Conservation (phyloP, 2,113 vertebrate species). For the Amazona vittata region DNA sequence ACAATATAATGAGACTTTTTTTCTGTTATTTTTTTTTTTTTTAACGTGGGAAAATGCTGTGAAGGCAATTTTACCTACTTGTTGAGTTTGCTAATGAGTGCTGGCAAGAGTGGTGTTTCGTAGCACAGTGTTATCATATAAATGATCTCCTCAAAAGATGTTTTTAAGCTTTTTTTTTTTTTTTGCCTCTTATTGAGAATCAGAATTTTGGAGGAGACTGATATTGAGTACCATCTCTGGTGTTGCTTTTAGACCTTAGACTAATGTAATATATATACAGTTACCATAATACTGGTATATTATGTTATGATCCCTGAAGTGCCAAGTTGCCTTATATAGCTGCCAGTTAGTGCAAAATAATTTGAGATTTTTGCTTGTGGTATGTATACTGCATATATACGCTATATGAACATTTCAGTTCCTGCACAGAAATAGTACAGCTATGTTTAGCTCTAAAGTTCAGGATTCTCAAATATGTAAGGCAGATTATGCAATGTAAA, state of each 20-base stretch:
- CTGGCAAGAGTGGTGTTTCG: neutral
- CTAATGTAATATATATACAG: neutral
- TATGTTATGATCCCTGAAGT: neutral
- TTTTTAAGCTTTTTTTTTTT: neutral
- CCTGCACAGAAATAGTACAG: neutral
- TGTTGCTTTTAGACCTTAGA: neutral
- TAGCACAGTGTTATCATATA: neutral
- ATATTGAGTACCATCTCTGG: neutral
- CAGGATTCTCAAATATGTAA: neutral
- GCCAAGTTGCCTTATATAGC: neutral
- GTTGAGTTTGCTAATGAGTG: neutral
- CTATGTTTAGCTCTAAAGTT: neutral
- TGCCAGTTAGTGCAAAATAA: neutral
- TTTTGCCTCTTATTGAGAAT: neutral
- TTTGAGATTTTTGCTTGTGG: neutral
- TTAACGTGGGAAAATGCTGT: neutral
- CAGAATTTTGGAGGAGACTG: neutral
- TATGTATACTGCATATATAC: neutral
- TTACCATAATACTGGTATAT: neutral
- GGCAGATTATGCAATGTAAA: neutral
- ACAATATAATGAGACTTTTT: neutral
- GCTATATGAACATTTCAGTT: neutral
- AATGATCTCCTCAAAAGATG: neutral
- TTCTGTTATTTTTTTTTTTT: neutral
- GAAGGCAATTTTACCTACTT: neutral